phyloP scores from a whole-genome alignment of 1,140 invertebrate genomes.

The Atta colombica region DNA sequence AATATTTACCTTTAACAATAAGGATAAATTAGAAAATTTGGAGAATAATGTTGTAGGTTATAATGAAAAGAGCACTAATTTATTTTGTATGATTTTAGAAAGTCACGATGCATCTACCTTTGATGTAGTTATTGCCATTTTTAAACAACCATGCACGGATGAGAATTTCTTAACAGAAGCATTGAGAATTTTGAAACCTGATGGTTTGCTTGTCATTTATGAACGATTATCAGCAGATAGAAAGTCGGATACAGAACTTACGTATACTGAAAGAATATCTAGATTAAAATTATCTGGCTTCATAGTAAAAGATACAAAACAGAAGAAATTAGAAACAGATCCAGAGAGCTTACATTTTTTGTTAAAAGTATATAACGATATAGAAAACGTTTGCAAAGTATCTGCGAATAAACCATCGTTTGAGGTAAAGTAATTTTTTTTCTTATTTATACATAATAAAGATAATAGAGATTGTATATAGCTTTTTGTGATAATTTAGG shows the following conservation, averaged over 20 bases:
- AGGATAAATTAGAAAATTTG: too few species aligned
- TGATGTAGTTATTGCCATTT: slow-evolving; percentile 88
- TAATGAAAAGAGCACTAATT: neutral
- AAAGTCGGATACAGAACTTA: slow-evolving; percentile 67
- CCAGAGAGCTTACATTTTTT: slow-evolving; percentile 87
- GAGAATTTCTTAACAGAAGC: slow-evolving; percentile 86
- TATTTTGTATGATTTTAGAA: slow-evolving; percentile 42
- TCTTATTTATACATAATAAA: neutral
- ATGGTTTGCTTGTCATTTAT: slow-evolving; percentile 83
- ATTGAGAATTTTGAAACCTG: slow-evolving; percentile 88
- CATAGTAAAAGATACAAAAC: slow-evolving; percentile 85
- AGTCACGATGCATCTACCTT: slow-evolving; percentile 85
- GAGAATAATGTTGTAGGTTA: too few species aligned
- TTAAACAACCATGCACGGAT: slow-evolving; percentile 84
- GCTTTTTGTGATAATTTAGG: slow-evolving; percentile 70
- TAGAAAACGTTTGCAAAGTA: slow-evolving; percentile 82
- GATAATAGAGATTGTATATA: slow-evolving; percentile 11
- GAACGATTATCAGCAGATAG: slow-evolving; percentile 67
- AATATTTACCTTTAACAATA: too few species aligned
- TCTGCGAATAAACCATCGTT: slow-evolving; percentile 89
- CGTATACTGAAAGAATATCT: slow-evolving; percentile 84
- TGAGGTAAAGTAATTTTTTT: slow-evolving; percentile 82
- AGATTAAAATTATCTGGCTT: slow-evolving; percentile 90
- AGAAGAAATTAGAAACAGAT: slow-evolving; percentile 80
- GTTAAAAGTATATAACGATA: slow-evolving; percentile 87